These are phyloP conservation scores for Clamator glandarius DNA, from an alignment of 2,797 vertebrate species.

Conservation along the genomic window DNA sequence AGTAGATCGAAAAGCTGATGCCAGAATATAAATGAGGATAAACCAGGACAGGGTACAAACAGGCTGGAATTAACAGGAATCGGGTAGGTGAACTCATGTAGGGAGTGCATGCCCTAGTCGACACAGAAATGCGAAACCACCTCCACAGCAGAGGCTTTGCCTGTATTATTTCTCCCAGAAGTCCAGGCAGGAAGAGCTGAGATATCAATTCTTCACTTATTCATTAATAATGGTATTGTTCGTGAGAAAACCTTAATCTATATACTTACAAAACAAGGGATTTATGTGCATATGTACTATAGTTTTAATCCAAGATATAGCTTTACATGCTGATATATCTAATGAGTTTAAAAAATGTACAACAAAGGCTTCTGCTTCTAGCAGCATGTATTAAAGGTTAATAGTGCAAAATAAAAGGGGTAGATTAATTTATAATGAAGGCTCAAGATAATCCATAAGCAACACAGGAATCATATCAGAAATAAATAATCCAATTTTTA, in stretches of 20 bases:
- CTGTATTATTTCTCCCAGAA: not conserved
- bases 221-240: not conserved
- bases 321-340: not conserved
- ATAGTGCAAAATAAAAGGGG: not conserved
- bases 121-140: not conserved
- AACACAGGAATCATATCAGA: not conserved
- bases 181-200: not conserved
- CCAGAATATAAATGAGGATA: fast-evolving
- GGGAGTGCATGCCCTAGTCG: not conserved
- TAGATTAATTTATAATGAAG: not conserved
- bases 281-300: not conserved
- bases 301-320: not conserved
- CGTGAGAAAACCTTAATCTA: not conserved
- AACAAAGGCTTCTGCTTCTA: not conserved
- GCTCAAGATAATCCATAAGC: not conserved
- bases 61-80: fast-evolving
- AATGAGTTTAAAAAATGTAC: not conserved
- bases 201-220: not conserved
- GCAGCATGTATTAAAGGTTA: not conserved
- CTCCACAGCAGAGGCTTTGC: not conserved
- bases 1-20: not conserved
- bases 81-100: fast-evolving
- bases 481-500: not conserved
- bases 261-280: not conserved
- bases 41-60: not conserved